Base-by-base conservation (phyloP, 2,113 vertebrate species). In the Oplegnathus fasciatus region DNA sequence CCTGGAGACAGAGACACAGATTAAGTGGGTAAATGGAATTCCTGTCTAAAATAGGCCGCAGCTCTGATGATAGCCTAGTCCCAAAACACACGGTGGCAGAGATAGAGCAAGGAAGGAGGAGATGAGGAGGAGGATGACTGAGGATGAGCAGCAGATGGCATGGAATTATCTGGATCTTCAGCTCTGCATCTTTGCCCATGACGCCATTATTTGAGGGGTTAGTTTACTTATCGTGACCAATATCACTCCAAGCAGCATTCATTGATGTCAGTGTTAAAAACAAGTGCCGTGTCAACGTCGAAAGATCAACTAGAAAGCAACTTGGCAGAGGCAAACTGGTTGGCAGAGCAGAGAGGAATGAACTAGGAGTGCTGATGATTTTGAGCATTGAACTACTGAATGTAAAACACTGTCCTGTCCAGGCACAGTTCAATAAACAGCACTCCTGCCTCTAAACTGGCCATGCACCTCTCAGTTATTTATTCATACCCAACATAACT, bases 11-110 rank as follows among this genome's bases (percentile, higher is more conserved):
- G 78, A 78, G 71, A 84, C 74, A 86, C 68, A 75, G 83, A 90
- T 89, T 85, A 90, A 88, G 81, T 90, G 86, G 90, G 86, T 91
- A 92, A 91, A 76, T 90, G 83, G 86, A 86, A 86, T 91, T 92
- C 82, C 86, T 70, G 65, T 91, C 89, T 92, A 88, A 95, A 94
- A 89, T 91, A 89, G 90, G 82, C 84, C 32, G 18, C 78, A 69
- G 89, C 78, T 88, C 85, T 80, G 76, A 86, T 91, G 89, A 90
- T 73, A 90, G 88, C 65, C 68, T 54, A 57, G 85, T 93, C 93
- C 91, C 94, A 93, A 84, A 92, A 91, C 90, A 91, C 89, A 90
- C 1, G 57, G 78, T 66, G 78, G 80, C 84, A 79, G 76, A 89
- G 82, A 89, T 57, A 48, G 72, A 82, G 73, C 73, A 62, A 64